Conservation (phyloP, 64 coral and sea anemone species). For the Orbicella faveolata region DNA sequence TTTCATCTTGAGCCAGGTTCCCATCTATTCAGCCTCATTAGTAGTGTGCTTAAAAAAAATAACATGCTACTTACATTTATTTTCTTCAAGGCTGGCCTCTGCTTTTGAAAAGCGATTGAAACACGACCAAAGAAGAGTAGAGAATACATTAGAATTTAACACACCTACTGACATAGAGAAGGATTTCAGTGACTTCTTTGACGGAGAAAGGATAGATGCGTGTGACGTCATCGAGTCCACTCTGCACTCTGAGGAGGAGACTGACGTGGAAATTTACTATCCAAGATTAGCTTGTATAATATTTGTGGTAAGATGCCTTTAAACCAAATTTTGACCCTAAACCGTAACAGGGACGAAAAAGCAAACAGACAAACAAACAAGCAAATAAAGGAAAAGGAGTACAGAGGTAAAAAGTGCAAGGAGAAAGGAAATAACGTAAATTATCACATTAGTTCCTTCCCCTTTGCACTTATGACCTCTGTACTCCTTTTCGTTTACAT, state of each 20-base stretch:
- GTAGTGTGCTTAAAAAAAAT: too few relatives aligned
- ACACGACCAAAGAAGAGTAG: background rate
- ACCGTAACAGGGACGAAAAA: background rate
- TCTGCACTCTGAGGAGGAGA: background rate
- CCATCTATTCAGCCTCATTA: too few relatives aligned
- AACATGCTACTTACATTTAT: background rate
- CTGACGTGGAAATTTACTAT: background rate
- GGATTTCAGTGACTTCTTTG: conserved; percentile 5
- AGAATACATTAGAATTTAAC: background rate
- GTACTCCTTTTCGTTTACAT: too few relatives aligned
- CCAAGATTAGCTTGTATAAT: background rate
- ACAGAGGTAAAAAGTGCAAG: too few relatives aligned
- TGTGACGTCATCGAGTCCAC: background rate
- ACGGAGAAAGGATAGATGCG: background rate
- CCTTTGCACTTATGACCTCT: too few relatives aligned
- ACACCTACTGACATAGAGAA: background rate
- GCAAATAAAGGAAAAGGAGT: background rate
- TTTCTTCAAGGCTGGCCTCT: background rate
- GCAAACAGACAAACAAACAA: background rate
- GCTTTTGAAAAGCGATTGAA: conserved; percentile 3
- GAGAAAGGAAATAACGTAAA: too few relatives aligned
- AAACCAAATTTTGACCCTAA: background rate
- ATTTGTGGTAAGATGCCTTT: conserved; percentile 2
- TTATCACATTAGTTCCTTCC: too few relatives aligned
- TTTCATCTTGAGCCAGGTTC: too few relatives aligned